phyloP scores from a whole-genome alignment of 2,888 invertebrate species.

The Netelia virgata region DNA sequence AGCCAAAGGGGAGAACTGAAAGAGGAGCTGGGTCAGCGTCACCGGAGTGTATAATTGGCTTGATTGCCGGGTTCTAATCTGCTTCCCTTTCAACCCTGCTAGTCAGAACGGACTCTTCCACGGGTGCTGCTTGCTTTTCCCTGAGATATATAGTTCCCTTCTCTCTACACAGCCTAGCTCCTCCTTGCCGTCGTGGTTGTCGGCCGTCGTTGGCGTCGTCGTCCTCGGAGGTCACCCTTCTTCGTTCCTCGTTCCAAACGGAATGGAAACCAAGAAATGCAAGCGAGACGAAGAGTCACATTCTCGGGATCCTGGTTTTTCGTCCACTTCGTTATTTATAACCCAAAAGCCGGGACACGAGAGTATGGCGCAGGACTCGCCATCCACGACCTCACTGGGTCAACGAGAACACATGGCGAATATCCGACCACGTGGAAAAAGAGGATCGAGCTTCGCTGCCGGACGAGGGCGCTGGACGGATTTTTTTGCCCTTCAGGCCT shows the following conservation, averaged over 20 bases:
- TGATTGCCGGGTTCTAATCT: conserved; percentile 84
- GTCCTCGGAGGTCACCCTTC: conserved; percentile 52
- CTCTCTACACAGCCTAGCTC: conserved; percentile 40
- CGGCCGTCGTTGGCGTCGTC: conserved; percentile 41
- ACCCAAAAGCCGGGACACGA: conserved; percentile 50
- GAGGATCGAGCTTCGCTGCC: conserved; percentile 56
- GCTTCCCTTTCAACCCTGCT: conserved; percentile 79
- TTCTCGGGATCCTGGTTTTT: conserved; percentile 61
- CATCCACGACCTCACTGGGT: conserved; percentile 48
- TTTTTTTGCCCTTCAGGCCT: conserved; percentile 24
- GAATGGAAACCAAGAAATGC: conserved; percentile 73
- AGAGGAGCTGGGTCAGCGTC: conserved; percentile 82
- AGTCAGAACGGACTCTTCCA: conserved; percentile 71
- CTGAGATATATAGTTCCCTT: conserved; percentile 1
- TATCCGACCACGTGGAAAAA: conserved; percentile 69
- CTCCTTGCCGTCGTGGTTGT: conserved; percentile 46
- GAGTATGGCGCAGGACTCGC: conserved; percentile 35
- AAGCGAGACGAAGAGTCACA: conserved; percentile 66
- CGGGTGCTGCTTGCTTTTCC: conserved; percentile 51
- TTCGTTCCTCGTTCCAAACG: conserved; percentile 69
- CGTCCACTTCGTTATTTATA: conserved; percentile 76
- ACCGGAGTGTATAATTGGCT: conserved; percentile 84
- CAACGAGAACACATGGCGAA: conserved; percentile 62
- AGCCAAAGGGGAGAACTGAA: conserved; percentile 72
- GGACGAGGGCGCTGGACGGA: conserved; percentile 23